Conservation (phyloP, 2,888 invertebrate genomes). For the Leucoma salicis region DNA sequence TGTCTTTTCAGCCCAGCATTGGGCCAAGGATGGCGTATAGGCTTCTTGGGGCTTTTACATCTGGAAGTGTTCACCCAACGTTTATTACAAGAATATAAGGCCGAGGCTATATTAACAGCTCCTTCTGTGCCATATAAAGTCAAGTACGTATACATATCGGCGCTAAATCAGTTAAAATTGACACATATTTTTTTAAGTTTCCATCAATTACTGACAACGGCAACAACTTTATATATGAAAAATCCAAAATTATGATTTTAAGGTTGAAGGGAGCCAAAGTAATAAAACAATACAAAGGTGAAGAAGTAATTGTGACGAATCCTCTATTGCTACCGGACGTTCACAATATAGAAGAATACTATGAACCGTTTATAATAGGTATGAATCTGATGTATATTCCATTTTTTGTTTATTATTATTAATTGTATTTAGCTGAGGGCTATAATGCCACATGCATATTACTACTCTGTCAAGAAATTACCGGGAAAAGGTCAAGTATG, state of each 20-base stretch:
- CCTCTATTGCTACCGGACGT: constrained; percentile 87
- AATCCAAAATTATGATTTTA: constrained; percentile 53
- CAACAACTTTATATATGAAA: too few relatives aligned
- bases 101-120: constrained; percentile 91
- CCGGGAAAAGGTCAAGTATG: too few relatives aligned
- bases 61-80: constrained; percentile 95
- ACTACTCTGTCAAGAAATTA: too few relatives aligned
- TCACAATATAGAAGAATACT: constrained; percentile 86
- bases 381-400: constrained; percentile 29
- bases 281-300: constrained; percentile 84
- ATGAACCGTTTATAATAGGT: constrained; percentile 93
- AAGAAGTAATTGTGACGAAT: constrained; percentile 86
- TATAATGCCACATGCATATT: too few relatives aligned
- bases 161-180: too few relatives aligned
- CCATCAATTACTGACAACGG: too few relatives aligned
- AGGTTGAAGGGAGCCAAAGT: constrained; percentile 88
- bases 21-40: constrained; percentile 94
- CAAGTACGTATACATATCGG: constrained; percentile 62
- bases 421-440: too few relatives aligned
- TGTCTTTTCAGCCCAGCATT: constrained; percentile 86
- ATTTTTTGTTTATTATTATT: too few relatives aligned
- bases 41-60: constrained; percentile 92
- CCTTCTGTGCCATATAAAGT: constrained; percentile 93
- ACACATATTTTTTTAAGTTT: too few relatives aligned
- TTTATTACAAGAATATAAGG: constrained; percentile 91